Conservation (phyloP, 2,888 invertebrate genomes). For the Apoda limacodes region DNA sequence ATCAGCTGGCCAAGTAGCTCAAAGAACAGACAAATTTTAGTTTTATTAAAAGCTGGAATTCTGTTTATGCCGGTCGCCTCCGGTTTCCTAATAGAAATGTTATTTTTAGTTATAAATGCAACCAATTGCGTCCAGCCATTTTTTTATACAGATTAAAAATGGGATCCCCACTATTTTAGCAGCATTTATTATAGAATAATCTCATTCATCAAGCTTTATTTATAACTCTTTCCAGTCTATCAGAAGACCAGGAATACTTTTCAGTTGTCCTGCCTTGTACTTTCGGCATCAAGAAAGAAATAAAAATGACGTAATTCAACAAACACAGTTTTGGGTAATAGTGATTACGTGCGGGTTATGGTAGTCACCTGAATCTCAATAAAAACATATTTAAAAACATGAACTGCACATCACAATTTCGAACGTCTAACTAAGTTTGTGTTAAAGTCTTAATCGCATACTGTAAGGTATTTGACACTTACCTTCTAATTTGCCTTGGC, state of each 20-base stretch:
- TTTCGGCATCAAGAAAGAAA: slow-evolving; percentile 17
- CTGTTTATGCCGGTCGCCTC: slow-evolving; percentile 25
- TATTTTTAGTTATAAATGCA: slow-evolving; percentile 20
- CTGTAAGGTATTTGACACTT: slow-evolving; percentile 19
- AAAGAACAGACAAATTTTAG: slow-evolving; percentile 22
- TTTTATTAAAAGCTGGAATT: slow-evolving; percentile 26
- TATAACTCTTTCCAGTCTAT: slow-evolving; percentile 16
- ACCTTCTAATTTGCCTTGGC: slow-evolving; percentile 17
- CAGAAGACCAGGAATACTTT: slow-evolving; percentile 17
- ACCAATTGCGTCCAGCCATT: slow-evolving; percentile 24
- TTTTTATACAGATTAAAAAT: slow-evolving; percentile 12
- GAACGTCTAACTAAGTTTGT: slow-evolving; percentile 18
- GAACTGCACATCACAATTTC: slow-evolving; percentile 22
- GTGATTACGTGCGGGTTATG: too few relatives aligned
- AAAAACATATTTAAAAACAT: slow-evolving; percentile 13
- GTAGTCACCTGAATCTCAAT: slow-evolving; percentile 17
- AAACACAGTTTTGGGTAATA: slow-evolving; percentile 12
- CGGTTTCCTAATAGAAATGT: slow-evolving; percentile 21
- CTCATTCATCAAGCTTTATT: slow-evolving; percentile 12
- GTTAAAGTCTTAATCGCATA: slow-evolving; percentile 20
- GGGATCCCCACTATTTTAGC: slow-evolving; percentile 14
- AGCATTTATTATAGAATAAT: slow-evolving; percentile 17
- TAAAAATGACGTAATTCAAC: slow-evolving; percentile 14
- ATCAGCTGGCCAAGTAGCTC: slow-evolving; percentile 22
- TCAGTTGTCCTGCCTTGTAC: slow-evolving; percentile 13